A percentile compares a stretch with the other conserved stretches of the same genome.
Conservation (phyloP, 2,113 vertebrate species). For the human (Homo sapiens) region DNA sequence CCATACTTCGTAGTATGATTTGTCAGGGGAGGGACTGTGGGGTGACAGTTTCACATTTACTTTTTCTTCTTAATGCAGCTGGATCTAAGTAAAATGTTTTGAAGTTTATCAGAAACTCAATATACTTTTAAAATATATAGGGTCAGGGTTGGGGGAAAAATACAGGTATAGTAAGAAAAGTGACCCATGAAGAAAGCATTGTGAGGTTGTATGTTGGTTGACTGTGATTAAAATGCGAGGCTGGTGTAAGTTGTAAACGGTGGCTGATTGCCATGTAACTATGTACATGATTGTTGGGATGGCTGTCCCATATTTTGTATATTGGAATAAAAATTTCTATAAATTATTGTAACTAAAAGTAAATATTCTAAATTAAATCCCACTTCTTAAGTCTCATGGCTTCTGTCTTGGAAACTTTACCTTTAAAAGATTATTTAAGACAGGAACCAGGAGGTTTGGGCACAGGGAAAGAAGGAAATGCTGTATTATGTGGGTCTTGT, state of each 20-base stretch:
- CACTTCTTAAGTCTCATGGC: neutral
- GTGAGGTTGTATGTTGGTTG: conserved; percentile 61
- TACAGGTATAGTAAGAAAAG: conserved; percentile 49
- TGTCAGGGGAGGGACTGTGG: conserved; percentile 66
- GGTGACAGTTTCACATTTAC: conserved; percentile 72
- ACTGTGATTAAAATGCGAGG: conserved; percentile 57
- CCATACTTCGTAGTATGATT: conserved; percentile 63
- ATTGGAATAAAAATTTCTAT: conserved; percentile 90
- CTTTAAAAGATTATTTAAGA: neutral
- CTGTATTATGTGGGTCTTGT: neutral
- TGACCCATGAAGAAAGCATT: conserved; percentile 51
- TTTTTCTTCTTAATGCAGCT: conserved; percentile 77
- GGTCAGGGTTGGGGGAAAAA: neutral
- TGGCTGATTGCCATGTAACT: conserved; percentile 80
- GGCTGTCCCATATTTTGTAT: conserved; percentile 84
- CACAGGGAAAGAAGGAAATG: neutral
- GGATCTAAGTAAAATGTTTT: conserved; percentile 70
- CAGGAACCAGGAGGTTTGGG: neutral
- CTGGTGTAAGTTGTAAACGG: conserved; percentile 72
- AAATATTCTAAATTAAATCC: conserved; percentile 76
- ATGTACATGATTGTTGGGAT: conserved; percentile 83
- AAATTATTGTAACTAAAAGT: conserved; percentile 87
- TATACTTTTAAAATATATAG: conserved; percentile 48
- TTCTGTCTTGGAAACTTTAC: conserved; percentile 54
- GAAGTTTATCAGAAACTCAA: conserved; percentile 73